These are phyloP conservation scores for Nomada lathburiana DNA, from an alignment of 2,888 invertebrate genomes.

Conservation along the genomic window DNA sequence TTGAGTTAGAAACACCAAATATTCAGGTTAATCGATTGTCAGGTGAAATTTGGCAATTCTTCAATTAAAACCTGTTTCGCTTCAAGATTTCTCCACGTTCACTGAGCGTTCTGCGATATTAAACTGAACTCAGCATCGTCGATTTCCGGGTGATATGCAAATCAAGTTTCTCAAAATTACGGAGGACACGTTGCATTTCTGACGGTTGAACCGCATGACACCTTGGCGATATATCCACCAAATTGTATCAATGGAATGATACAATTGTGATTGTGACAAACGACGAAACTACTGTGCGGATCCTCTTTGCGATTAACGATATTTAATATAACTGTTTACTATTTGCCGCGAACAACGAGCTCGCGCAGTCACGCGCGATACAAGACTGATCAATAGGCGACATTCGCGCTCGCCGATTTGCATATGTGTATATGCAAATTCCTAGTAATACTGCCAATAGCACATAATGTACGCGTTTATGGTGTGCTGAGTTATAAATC, in stretches of 20 bases:
- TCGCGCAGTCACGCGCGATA: constrained; percentile 21
- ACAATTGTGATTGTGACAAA: neutral
- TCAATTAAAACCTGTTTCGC: constrained; percentile 21
- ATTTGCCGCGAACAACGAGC: constrained; percentile 12
- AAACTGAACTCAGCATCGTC: neutral
- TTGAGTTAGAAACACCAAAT: neutral
- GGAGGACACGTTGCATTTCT: neutral
- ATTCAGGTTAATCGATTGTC: constrained; percentile 29
- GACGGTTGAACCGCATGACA: neutral
- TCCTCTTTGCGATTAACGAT: constrained; percentile 8
- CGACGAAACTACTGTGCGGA: neutral
- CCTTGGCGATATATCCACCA: too few relatives aligned
- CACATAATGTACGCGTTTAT: constrained; percentile 44
- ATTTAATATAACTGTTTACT: constrained; percentile 24
- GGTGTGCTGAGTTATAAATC: constrained; percentile 44
- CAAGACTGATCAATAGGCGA: constrained; percentile 49
- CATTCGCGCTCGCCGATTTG: constrained; percentile 48
- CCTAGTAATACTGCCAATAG: constrained; percentile 50
- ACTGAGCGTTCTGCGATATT: neutral
- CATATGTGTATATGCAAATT: constrained; percentile 58
- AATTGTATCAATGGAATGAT: neutral
- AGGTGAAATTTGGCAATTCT: constrained; percentile 19
- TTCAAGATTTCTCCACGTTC: constrained; percentile 13
- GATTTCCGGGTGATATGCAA: neutral
- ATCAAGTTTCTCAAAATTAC: neutral